Evolutionary conservation across 2,888 invertebrate species (phyloP), one percentile per base, ranked within the genome.

Genomic region (Ochropacha duplaris): DNA sequence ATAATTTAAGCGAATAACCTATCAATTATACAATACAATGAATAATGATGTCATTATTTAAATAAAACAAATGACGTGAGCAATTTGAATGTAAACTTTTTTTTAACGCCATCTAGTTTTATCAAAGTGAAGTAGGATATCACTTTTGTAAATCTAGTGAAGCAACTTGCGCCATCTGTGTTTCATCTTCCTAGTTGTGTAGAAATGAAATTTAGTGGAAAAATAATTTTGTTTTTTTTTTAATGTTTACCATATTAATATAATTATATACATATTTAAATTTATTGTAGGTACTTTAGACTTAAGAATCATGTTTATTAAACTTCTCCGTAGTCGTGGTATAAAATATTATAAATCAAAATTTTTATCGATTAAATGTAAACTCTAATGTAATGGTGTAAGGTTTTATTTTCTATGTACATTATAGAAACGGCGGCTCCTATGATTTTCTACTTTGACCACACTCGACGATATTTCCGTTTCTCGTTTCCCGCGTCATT

Each of bases 401-500:
- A 50, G 14, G 28, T 16, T 24, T 50, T 9, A 14, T 26, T 24
- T 50, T 14, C n/a, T 28, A 16, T 24, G 16, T 1, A 24, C 8
- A 26, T 0, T 6, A 4, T 16, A 6, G n/a, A 6, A 14, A n/a
- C 14, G 2, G 2, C 16, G 16, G 11, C 9, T 2, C 9, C 1
- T 6, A 2, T 44, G 16, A 39, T 69, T 44, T 24, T 58, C 22
- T 49, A 59, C 50, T 64, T 60, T 63, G 62, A 62, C 73, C 70
- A 68, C 67, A 62, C 65, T 62, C 66, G 69, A 65, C 64, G 68
- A 78, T 77, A 82, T 86, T 84, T 87, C 80, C 81, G 81, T 82
- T 79, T 66, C 66, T 70, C 74, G 72, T 81, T 84, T 86, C 84
- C 84, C 82, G 31, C 83, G 87, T 85, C 68, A 65, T 75, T 77